Conservation (phyloP, 2,113 vertebrate genomes). For the Rhea pennata region DNA sequence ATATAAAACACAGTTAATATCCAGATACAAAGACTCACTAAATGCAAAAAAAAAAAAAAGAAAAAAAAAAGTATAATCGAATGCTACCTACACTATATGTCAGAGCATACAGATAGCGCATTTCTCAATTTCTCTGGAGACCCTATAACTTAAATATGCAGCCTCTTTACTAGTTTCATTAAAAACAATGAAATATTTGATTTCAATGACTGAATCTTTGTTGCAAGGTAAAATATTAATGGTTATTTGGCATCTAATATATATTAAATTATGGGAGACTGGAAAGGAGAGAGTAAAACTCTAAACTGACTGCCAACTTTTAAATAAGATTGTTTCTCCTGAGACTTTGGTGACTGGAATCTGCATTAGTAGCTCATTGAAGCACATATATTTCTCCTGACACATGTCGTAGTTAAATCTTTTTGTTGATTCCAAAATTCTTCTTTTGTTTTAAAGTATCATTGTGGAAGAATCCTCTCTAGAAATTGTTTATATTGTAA, state of each 20-base stretch:
- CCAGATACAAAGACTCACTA: background rate
- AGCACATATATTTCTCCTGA: conserved; percentile 50
- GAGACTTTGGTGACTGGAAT: conserved; percentile 35
- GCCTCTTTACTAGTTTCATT: background rate
- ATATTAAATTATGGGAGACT: conserved; percentile 34
- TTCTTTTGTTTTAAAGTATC: background rate
- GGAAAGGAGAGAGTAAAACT: background rate
- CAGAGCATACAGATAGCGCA: background rate
- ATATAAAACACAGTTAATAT: background rate
- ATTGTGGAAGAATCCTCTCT: background rate
- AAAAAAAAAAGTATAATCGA: too few species aligned
- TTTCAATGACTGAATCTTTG: conserved; percentile 2
- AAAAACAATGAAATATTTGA: background rate
- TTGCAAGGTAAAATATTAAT: conserved; percentile 42
- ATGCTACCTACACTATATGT: background rate
- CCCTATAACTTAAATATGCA: background rate
- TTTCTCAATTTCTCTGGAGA: background rate
- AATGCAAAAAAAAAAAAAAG: too few species aligned
- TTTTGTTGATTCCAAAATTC: conserved; percentile 14
- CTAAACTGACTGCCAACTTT: conserved; percentile 63
- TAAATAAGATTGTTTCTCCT: conserved; percentile 69
- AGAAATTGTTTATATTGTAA: conserved; percentile 21
- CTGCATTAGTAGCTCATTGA: conserved; percentile 47
- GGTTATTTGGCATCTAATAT: conserved; percentile 25
- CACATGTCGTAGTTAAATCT: background rate